Evolutionary conservation across 2,888 invertebrate species (phyloP).

Genomic region (Brenthis hecate): DNA sequence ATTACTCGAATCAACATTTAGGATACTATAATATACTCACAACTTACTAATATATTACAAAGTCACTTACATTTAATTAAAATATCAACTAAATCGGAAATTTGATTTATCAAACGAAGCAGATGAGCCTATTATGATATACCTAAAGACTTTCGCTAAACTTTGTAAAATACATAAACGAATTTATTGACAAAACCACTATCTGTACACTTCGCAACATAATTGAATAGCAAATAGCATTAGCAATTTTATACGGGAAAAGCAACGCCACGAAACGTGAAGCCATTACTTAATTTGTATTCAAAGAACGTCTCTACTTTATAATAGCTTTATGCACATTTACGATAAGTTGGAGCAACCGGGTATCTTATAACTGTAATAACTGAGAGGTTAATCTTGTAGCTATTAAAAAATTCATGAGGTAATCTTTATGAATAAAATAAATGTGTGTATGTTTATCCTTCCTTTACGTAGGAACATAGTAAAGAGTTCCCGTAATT

Average conservation of each 20-base stretch:
- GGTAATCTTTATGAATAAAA: too few species aligned
- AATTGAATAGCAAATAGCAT: constrained; percentile 32
- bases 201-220: constrained; percentile 18
- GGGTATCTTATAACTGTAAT: constrained; percentile 5
- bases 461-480: too few species aligned
- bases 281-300: constrained; percentile 38
- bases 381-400: background rate
- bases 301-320: constrained; percentile 30
- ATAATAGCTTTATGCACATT: constrained; percentile 33
- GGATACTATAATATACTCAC: too few species aligned
- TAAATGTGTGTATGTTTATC: too few species aligned
- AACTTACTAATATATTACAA: too few species aligned
- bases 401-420: background rate
- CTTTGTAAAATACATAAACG: background rate
- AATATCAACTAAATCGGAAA: background rate
- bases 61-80: background rate
- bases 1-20: too few species aligned
- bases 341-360: constrained; percentile 25
- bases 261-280: constrained; percentile 26
- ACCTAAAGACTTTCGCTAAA: background rate
- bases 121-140: background rate
- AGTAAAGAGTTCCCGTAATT: too few species aligned
- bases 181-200: constrained; percentile 7
- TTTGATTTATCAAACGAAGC: background rate
- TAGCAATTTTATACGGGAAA: constrained; percentile 34